Base-by-base conservation (phyloP, 2,797 vertebrate genomes). In the Oreonectes daqikongensis region DNA sequence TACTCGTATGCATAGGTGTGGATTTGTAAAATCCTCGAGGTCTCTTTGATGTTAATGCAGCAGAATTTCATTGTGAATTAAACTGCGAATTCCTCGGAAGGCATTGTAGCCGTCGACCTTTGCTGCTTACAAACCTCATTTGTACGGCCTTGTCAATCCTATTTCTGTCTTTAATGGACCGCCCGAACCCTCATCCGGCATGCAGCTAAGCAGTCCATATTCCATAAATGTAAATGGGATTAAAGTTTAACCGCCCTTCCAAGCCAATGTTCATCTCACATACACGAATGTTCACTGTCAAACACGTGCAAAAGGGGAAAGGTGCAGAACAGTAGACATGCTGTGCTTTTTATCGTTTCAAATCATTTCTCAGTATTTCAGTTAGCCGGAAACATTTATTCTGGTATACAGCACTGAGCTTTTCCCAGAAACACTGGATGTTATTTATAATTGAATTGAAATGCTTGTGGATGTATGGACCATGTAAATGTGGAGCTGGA, bases 141-240 rank as follows among this genome's bases (percentile, higher is more conserved):
- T 69, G 70, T 44, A 53, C 52, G 46, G 69, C 70, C 75, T 75
- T 82, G 77, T 85, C 82, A 83, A 66, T 79, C 79, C 78, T 81
- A 71, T 63, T 84, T 69, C 42, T 70, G 50, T 72, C 70, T 80
- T 52, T 78, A 80, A 86, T 78, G 67, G 77, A 83, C 74, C 67
- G 75, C 65, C 5, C 1, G 35, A 75, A 75, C 70, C 64, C 67
- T 72, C 32, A 67, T 53, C 75, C 59, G 66, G 59, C 83, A 84
- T 85, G 73, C 38, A 82, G 50, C 70, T 28, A 65, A 75, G 63
- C 67, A 77, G 78, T 80, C 75, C 75, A 75, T 78, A 75, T 71
- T 78, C 68, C 57, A 72, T 80, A 61, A 73, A 80, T 76, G 71
- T 85, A 79, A 81, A 86, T 84, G 53, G 72, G 53, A 78, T 86